Base-by-base conservation (phyloP, 2,113 vertebrate genomes). In the Scortum barcoo region DNA sequence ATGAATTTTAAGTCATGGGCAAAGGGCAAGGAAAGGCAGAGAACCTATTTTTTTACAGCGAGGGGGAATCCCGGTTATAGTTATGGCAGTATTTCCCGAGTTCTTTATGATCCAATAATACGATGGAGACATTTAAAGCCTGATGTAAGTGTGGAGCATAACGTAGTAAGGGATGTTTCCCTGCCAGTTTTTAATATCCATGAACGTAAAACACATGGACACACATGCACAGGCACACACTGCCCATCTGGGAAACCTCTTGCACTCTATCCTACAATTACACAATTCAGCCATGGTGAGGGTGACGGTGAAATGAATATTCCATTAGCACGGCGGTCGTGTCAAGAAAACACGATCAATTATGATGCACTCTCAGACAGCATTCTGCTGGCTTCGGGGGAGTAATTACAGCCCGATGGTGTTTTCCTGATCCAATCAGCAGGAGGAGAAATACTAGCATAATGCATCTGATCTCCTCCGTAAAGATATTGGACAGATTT, bases 331-430 rank as follows among this genome's bases (percentile, higher is more conserved):
- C 57, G 14, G 56, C 50, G 36, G 44, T 76, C 56, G 48, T 78
- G 73, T 83, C 56, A 82, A 78, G 54, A 81, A 84, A 85, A 78
- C 72, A 56, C 42, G 24, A 83, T 89, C 84, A 87, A 77, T 89
- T 90, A 88, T 66, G 46, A 90, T 65, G 30, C 26, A 48, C 74
- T 73, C 51, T 76, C n/a, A 74, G 63, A 78, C 69, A 16, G 19
- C 24, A 30, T 60, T 77, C 38, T 72, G 58, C 80, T 51, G 80
- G 58, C 68, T 83, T 81, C 42, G 67, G 40, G 68, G 65, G 70
- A 85, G 63, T 78, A 84, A 88, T 90, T 89, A 86, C 78, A 74
- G 58, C 53, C 28, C 44, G 63, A 65, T 76, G 67, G 82, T 83
- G 72, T 75, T 83, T 82, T 57, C 60, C 58, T 40, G 62, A 71